Evolutionary conservation across 2,113 vertebrate genomes (phyloP), one percentile per base, ranked within the genome.

Genomic region (Microcebus ravelobensis): DNA sequence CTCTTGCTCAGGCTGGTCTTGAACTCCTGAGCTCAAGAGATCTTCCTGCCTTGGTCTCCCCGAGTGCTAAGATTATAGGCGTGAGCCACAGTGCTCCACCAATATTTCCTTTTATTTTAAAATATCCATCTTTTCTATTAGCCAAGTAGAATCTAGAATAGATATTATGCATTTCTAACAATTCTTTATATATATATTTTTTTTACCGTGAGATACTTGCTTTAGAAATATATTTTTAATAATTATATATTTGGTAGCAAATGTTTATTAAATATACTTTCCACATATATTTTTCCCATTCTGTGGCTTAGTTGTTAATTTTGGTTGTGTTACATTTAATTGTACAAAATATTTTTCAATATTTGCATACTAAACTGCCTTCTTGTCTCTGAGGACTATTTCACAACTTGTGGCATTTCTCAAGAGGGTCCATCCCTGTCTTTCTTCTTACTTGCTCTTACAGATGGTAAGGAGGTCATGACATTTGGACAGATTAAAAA

Each of bases 241-340:
- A 76, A 11, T 45, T 76, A 74, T 50, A 36, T 88, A 84, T 94
- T 97, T 95, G 68, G 45, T 87, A 93, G 73, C 11, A 84, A 55
- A 76, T 31, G 70, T 93, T 71, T 93, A 86, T 97, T 96, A 90
- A 93, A 95, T 80, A 77, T 42, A 52, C 20, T 71, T 90, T 95
- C 59, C 48, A 93, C 23, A 59, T 48, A 27, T 57, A 61, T 57
- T 96, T 97, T 95, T 39, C 34, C 67, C 57, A 82, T 94, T 71
- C 65, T 92, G 57, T 96, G 52, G 31, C 9, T 88, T 97, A 57
- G 87, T 17, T 92, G 85, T 93, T 90, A 65, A 70, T 74, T 96
- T 90, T 50, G 29, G 61, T 95, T 90, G n/a, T 87, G 12, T 87
- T 80, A 59, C 23, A 77, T 96, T 94, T 88, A 52, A 61, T 34